Evolutionary conservation across 2,113 vertebrate species (phyloP), one percentile per base, ranked within the genome.

Genomic region (Ciconia boyciana): DNA sequence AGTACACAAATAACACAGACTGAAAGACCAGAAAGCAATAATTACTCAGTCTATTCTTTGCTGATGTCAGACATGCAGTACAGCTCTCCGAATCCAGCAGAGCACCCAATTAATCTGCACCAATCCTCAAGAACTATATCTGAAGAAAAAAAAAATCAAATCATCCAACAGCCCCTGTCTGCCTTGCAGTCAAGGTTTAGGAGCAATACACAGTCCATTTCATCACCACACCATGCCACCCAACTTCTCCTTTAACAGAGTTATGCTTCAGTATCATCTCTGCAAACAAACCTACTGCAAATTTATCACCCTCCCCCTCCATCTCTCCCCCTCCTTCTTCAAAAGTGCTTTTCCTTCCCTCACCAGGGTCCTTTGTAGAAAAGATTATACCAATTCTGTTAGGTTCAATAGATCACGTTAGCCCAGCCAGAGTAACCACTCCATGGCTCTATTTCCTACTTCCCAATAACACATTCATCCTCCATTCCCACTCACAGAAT

Each of bases 1-100:
- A 5, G 64, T 34, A 77, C 71, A 86, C 84, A 94, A 94, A 75
- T 80, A 96, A 84, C 83, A 83, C 61, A 48, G 55, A 55, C 62
- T 54, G 55, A 83, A 95, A 91, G 64, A 95, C 11, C 64, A 95
- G 87, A 93, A 94, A 96, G 91, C 90, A 96, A 3, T 88, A 94
- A 95, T 96, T 96, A 95, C 78, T 90, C 78, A 4, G 57, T 65
- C 91, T 93, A 52, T 90, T 93, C 84, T 93, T 86, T 83, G 81
- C 84, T 91, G 44, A 91, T 95, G 78, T 91, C 89, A 86, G 93
- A 81, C 82, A 64, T 9, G 65, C 87, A 91, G 62, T 39, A 85
- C 41, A 70, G 78, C 72, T 74, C 87, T 95, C 82, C 2, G 36
- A 95, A 95, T 85, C 70, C 68, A 93, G 46, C 81, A 90, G 66